phyloP scores from a whole-genome alignment of 1,140 invertebrate species.

The Spodoptera litura region DNA sequence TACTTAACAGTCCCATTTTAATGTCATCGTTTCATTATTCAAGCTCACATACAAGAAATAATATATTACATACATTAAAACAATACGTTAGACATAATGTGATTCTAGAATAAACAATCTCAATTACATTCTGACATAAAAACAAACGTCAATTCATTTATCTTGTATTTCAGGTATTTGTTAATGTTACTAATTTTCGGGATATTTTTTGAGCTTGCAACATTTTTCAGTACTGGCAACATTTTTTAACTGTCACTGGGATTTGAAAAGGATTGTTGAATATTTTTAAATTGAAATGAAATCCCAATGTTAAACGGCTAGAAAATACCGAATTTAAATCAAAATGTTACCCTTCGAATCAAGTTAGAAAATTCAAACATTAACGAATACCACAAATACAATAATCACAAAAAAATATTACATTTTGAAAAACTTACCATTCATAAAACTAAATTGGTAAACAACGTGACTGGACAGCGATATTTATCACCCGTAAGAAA shows the following conservation, averaged over 20 bases:
- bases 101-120: slow-evolving; percentile 40
- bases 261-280: too few relatives aligned
- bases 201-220: background rate
- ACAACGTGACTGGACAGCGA: slow-evolving; percentile 58
- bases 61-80: slow-evolving; percentile 30
- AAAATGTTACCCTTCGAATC: too few relatives aligned
- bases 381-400: slow-evolving; percentile 38
- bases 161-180: background rate
- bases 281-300: too few relatives aligned
- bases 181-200: background rate
- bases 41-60: slow-evolving; percentile 27
- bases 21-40: slow-evolving; percentile 32
- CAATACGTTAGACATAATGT: slow-evolving; percentile 32
- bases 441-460: slow-evolving; percentile 66
- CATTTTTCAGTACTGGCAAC: too few relatives aligned
- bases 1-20: slow-evolving; percentile 38
- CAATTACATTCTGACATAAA: slow-evolving; percentile 33
- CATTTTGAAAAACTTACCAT: slow-evolving; percentile 50
- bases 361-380: background rate
- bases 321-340: too few relatives aligned
- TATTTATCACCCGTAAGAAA: slow-evolving; percentile 52
- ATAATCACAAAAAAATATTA: slow-evolving; percentile 44
- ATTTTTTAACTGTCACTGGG: too few relatives aligned
- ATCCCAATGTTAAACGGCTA: too few relatives aligned
- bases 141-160: slow-evolving; percentile 16